These are phyloP conservation scores for Stigmatopora nigra DNA, from an alignment of 2,113 vertebrate genomes.

Conservation along the genomic window DNA sequence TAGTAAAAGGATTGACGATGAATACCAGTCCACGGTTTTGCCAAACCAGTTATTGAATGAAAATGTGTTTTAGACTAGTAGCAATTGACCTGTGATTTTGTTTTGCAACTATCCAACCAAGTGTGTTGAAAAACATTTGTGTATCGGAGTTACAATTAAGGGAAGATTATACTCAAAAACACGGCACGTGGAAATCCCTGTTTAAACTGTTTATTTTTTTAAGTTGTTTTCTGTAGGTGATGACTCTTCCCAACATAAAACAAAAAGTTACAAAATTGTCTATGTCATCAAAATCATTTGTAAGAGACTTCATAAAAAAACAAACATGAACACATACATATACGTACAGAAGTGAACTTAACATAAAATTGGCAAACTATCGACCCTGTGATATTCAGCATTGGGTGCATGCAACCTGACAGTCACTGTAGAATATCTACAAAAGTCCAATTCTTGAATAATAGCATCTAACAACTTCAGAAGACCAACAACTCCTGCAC, in stretches of 20 bases:
- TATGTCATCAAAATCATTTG: slow-evolving; percentile 73
- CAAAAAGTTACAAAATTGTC: slow-evolving; percentile 74
- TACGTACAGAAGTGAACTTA: slow-evolving; percentile 68
- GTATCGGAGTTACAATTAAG: neutral
- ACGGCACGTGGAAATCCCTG: slow-evolving; percentile 58
- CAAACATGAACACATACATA: slow-evolving; percentile 70
- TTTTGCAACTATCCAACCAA: neutral
- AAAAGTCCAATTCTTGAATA: slow-evolving; percentile 65
- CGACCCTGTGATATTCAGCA: slow-evolving; percentile 70
- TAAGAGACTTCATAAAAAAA: slow-evolving; percentile 74
- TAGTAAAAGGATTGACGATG: neutral
- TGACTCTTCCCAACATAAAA: slow-evolving; percentile 69
- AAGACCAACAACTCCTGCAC: slow-evolving; percentile 67
- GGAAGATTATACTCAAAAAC: slow-evolving; percentile 48
- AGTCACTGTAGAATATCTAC: slow-evolving; percentile 72
- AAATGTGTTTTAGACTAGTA: neutral
- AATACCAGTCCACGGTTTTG: neutral
- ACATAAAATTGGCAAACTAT: slow-evolving; percentile 74
- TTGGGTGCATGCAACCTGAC: slow-evolving; percentile 70
- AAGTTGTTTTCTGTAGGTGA: slow-evolving; percentile 67
- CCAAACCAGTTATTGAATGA: neutral
- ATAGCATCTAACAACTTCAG: slow-evolving; percentile 69
- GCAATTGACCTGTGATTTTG: neutral
- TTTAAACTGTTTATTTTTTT: slow-evolving; percentile 72
- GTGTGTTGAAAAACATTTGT: neutral